These are phyloP conservation scores for Diadophis punctatus DNA, from an alignment of 2,113 vertebrate species.

Conservation along the genomic window DNA sequence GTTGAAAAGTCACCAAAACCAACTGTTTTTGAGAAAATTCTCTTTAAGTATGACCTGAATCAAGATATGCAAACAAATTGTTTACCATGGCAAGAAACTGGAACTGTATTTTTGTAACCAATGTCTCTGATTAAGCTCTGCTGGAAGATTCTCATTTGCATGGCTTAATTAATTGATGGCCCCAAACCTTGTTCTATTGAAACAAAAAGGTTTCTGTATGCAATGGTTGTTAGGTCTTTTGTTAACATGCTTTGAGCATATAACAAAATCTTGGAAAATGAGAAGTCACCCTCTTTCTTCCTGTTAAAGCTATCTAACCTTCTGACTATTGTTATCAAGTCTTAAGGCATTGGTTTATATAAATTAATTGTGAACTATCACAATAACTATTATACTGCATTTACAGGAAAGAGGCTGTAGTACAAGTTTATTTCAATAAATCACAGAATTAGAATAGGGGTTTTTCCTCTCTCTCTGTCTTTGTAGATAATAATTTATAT, in stretches of 20 bases:
- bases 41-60: neutral
- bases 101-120: neutral
- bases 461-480: neutral
- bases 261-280: neutral
- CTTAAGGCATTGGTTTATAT: neutral
- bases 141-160: constrained; percentile 11
- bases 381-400: neutral
- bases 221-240: neutral
- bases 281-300: neutral
- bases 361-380: neutral
- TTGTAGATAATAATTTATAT: neutral
- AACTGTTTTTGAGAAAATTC: neutral
- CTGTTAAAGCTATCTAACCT: neutral
- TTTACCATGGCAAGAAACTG: neutral
- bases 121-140: neutral
- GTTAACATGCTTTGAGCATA: neutral
- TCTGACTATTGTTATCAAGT: neutral
- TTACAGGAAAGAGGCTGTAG: neutral
- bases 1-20: neutral
- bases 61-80: neutral
- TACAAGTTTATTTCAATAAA: neutral
- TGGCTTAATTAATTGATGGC: constrained; percentile 10
- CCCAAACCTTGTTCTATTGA: neutral
- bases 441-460: neutral
- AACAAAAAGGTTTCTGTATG: neutral